Evolutionary conservation across 92 coral and sea anemone genomes (phyloP), one percentile per base, ranked within the genome.

Genomic region (Nematostella vectensis): DNA sequence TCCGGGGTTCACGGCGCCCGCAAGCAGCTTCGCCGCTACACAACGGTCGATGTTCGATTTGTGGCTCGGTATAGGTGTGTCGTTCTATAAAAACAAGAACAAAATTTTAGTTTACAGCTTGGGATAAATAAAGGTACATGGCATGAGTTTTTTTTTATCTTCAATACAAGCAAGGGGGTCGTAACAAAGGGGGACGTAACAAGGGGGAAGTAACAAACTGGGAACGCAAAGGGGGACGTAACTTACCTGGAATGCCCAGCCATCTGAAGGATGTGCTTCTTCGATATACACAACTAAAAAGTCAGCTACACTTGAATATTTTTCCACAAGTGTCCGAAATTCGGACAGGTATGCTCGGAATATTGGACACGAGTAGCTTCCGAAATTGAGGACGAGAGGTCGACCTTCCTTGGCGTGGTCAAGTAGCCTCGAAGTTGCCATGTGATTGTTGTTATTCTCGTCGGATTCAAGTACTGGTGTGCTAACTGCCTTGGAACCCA

Each of bases 231-330:
- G n/a, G 42, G 15, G 15, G 8, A 36, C 9, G 15, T 15, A 50
- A 65, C 79, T 69, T 1, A 83, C 94, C 94, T 85, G 74, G 31
- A 85, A 77, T 11, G 94, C 80, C 94, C 94, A 85, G 50, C 94
- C 94, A 15, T 85, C 88, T 2, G 65, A 61, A 0, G 94, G 83
- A 55, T 85, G 94, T 13, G 94, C 88, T 42, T 85, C 94, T 20
- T 83, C 88, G 11, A 85, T 81, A 50, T 85, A 85, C 15, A 85
- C 78, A 16, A 85, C 70, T 23, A 77, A 88, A 69, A 85, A 85
- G 51, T 85, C 94, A 58, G 94, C 94, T 29, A 81, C 27, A 57
- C 81, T 80, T 56, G 61, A 24, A 75, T 80, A 85, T 61, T 85
- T 82, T 13, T 52, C 63, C 9, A 43, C 61, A 31, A 79, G 45